These are phyloP conservation scores for Mormoops blainvillei DNA, from an alignment of 2,113 vertebrate species.

Conservation along the genomic window DNA sequence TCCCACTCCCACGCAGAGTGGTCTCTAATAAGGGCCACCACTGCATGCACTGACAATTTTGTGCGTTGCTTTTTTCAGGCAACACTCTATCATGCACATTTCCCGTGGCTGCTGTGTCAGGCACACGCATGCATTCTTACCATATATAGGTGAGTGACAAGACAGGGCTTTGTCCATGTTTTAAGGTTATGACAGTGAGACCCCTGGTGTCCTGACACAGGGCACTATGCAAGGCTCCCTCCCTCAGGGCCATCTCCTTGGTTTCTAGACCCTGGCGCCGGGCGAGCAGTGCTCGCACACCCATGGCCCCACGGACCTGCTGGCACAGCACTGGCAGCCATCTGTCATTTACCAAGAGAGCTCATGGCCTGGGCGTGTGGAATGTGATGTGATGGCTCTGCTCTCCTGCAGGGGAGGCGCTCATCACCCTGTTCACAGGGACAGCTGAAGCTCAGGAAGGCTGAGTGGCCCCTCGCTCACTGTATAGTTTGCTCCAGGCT, in stretches of 20 bases:
- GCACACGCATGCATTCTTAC: not conserved
- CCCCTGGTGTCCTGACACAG: not conserved
- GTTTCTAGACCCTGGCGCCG: not conserved
- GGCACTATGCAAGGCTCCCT: not conserved
- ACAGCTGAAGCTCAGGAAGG: not conserved
- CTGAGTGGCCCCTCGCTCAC: not conserved
- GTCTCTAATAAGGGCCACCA: not conserved
- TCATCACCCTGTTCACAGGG: not conserved
- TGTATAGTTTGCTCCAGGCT: not conserved
- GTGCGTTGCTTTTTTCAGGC: not conserved
- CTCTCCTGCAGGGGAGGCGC: not conserved
- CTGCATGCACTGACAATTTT: accelerated
- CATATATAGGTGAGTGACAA: not conserved
- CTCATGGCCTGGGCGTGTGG: accelerated
- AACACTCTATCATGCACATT: accelerated
- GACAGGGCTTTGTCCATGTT: not conserved
- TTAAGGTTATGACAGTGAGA: not conserved
- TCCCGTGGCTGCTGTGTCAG: no score
- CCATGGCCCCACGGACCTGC: not conserved
- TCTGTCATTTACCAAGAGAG: not conserved
- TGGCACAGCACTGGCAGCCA: not conserved
- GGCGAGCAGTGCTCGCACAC: accelerated
- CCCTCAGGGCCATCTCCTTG: not conserved
- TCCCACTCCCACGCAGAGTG: not conserved
- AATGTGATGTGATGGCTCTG: not conserved